A percentile compares a stretch with the other conserved stretches of the same genome.
Evolutionary conservation across 30 jellyfish, hydroid and myxozoan genomes (phyloP).

Genomic region (Chironex yamaguchii): DNA sequence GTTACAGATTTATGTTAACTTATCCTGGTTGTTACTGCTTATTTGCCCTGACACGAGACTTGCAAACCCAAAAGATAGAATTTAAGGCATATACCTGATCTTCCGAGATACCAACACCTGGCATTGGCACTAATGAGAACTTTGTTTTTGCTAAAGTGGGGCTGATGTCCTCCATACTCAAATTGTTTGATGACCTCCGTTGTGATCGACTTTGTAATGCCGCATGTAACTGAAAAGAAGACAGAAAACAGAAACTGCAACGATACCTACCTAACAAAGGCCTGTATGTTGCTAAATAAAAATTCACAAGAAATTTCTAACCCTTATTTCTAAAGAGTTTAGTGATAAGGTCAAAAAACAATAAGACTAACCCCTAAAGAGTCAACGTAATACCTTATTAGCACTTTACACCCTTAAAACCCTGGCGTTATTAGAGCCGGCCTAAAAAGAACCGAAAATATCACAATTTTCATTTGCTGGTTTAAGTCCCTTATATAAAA

Average conservation of each 20-base stretch:
- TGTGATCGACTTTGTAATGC: conserved; percentile 85
- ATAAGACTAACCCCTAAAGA: too few relatives aligned
- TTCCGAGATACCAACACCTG: conserved; percentile 85
- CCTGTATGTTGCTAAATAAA: not conserved
- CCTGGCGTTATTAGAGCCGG: too few relatives aligned
- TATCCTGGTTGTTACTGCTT: too few relatives aligned
- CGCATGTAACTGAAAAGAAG: conserved; percentile 63
- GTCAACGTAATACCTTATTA: too few relatives aligned
- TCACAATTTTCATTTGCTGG: too few relatives aligned
- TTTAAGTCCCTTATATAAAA: too few relatives aligned
- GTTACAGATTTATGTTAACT: too few relatives aligned
- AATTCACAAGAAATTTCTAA: not conserved
- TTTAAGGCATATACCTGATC: conserved; percentile 60
- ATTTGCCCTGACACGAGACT: too few relatives aligned
- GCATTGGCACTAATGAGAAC: conserved; percentile 88
- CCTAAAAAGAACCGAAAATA: too few relatives aligned
- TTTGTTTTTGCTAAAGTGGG: conserved; percentile 83
- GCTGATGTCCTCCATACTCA: conserved; percentile 91
- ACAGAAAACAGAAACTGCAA: not conserved
- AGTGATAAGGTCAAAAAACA: not conserved
- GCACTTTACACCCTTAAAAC: too few relatives aligned
- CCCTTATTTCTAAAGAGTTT: not conserved
- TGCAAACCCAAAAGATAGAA: not conserved
- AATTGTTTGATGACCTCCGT: conserved; percentile 75
- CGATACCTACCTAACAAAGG: too few relatives aligned